Evolutionary conservation across 2,888 invertebrate genomes (phyloP).

Genomic region (Philaethria dido): DNA sequence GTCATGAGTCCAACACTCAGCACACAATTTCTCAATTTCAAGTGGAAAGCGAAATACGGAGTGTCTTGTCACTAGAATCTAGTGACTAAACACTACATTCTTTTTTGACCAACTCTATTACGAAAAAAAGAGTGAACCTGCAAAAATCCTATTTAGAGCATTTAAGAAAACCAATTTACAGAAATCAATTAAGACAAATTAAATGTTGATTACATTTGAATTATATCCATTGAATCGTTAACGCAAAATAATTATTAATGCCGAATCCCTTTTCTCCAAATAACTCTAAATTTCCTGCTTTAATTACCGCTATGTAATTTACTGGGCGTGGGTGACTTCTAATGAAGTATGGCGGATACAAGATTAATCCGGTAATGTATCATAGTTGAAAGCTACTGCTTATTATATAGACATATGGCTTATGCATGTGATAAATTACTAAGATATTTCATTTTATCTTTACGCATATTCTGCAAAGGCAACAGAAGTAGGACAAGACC

Average conservation of each 20-base stretch:
- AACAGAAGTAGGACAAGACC: too few relatives aligned
- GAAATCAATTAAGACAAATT: background rate
- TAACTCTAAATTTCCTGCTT: background rate
- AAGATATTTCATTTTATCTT: too few relatives aligned
- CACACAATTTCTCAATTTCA: too few relatives aligned
- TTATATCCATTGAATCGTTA: background rate
- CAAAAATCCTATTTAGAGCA: too few relatives aligned
- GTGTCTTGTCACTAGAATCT: too few relatives aligned
- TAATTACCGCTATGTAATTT: constrained; percentile 9
- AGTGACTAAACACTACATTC: too few relatives aligned
- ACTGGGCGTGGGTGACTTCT: background rate
- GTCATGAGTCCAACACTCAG: too few relatives aligned
- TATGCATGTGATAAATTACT: background rate
- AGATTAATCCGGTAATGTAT: constrained; percentile 11
- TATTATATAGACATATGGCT: background rate
- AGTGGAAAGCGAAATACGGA: too few relatives aligned
- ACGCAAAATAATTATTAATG: constrained; percentile 1
- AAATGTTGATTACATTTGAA: background rate
- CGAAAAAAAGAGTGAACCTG: too few relatives aligned
- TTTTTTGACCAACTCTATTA: too few relatives aligned
- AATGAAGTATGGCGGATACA: constrained; percentile 6
- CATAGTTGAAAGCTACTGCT: background rate
- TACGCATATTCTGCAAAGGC: too few relatives aligned
- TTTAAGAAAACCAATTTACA: background rate
- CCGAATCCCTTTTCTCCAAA: background rate